phyloP scores from a whole-genome alignment of 2,888 invertebrate genomes.

The Drosophila demipolita region DNA sequence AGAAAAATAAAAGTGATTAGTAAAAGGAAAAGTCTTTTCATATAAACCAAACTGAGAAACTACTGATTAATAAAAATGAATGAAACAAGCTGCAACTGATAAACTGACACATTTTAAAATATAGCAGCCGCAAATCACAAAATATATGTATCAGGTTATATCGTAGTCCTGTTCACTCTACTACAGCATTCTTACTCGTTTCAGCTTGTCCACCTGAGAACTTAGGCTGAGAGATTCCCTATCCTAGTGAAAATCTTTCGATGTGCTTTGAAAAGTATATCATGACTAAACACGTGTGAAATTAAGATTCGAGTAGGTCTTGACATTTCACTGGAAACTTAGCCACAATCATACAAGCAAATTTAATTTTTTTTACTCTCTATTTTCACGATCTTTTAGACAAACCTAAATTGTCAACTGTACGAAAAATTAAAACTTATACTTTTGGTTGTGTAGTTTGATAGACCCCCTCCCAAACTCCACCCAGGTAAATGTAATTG shows the following conservation, averaged over 20 bases:
- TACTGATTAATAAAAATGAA: neutral
- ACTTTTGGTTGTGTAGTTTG: conserved; percentile 40
- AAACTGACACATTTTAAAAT: neutral
- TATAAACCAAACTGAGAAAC: conserved; percentile 9
- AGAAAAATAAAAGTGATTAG: conserved; percentile 76
- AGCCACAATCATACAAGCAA: conserved; percentile 32
- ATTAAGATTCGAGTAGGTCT: conserved; percentile 38
- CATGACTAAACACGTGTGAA: neutral
- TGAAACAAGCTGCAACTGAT: neutral
- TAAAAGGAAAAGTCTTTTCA: conserved; percentile 57
- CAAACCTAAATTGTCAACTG: conserved; percentile 50
- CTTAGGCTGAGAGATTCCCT: neutral
- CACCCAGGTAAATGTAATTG: neutral
- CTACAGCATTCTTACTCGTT: too few species aligned
- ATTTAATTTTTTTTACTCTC: conserved; percentile 40
- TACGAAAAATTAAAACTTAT: conserved; percentile 51
- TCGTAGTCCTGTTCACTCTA: too few species aligned
- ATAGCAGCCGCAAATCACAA: neutral
- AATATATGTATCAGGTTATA: neutral
- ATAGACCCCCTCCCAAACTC: neutral
- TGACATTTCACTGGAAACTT: conserved; percentile 30
- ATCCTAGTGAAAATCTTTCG: neutral
- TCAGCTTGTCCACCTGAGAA: neutral
- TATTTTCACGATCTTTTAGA: conserved; percentile 28
- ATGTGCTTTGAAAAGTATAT: conserved; percentile 2